A percentile compares a stretch with the other conserved stretches of the same genome.
Conservation (phyloP, 2,888 invertebrate species). For the Ptilodon capucinus region DNA sequence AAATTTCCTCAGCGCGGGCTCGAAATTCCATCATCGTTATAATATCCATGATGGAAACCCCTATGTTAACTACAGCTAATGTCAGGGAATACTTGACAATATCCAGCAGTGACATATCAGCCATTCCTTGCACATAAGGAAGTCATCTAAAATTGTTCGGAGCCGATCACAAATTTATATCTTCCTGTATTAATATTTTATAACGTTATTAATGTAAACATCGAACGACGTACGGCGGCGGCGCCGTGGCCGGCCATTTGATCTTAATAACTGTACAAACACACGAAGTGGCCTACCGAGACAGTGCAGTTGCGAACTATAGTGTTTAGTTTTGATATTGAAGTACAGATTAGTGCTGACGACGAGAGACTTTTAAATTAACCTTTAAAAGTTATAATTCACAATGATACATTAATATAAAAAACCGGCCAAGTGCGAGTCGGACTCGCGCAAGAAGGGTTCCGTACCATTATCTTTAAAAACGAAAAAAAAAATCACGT, state of each 20-base stretch:
- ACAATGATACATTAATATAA: too few relatives aligned
- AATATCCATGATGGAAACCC: too few relatives aligned
- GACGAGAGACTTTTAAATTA: neutral
- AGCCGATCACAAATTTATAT: constrained; percentile 54
- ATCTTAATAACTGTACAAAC: constrained; percentile 61
- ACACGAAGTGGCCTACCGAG: constrained; percentile 48
- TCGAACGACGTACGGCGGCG: constrained; percentile 25
- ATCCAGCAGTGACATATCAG: constrained; percentile 24
- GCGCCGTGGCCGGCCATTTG: constrained; percentile 44
- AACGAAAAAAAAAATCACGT: too few relatives aligned
- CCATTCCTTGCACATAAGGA: constrained; percentile 40
- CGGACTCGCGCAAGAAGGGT: too few relatives aligned
- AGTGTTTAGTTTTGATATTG: constrained; percentile 28
- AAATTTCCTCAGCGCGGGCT: too few relatives aligned
- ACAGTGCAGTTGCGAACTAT: constrained; percentile 34
- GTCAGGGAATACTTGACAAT: too few relatives aligned
- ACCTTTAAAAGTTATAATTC: too few relatives aligned
- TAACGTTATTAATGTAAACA: constrained; percentile 56
- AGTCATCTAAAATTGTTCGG: constrained; percentile 40
- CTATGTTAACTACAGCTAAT: too few relatives aligned
- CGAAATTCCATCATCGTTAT: too few relatives aligned
- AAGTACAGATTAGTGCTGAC: constrained; percentile 15
- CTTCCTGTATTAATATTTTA: constrained; percentile 62
- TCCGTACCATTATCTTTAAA: too few relatives aligned
- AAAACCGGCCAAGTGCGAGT: too few relatives aligned